Evolutionary conservation across 2,888 invertebrate genomes (phyloP).

Genomic region (Andrena hattorfiana): DNA sequence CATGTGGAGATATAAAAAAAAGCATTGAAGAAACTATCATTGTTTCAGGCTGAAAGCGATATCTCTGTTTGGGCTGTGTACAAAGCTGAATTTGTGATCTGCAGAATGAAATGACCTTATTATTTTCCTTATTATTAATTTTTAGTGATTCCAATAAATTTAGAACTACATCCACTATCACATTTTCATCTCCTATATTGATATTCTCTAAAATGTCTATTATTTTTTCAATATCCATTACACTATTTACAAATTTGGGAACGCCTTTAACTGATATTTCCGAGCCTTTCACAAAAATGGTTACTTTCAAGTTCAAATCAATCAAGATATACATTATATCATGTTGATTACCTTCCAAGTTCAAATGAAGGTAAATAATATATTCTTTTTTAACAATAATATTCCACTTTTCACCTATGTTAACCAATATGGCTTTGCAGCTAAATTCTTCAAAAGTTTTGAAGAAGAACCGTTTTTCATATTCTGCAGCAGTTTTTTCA

Average conservation of each 20-base stretch:
- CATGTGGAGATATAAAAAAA: constrained; percentile 12
- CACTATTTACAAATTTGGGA: no score
- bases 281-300: neutral
- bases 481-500: constrained; percentile 2
- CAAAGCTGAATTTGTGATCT: constrained; percentile 9
- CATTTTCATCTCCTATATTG: no score
- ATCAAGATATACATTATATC: constrained; percentile 8
- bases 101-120: no score
- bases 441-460: constrained; percentile 8
- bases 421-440: neutral
- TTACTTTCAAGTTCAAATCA: constrained; percentile 1
- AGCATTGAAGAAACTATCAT: constrained; percentile 6
- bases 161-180: no score
- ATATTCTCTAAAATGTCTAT: no score
- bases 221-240: no score
- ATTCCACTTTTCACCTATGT: constrained; percentile 3
- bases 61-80: constrained; percentile 3
- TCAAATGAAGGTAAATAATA: constrained; percentile 9
- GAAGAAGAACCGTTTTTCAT: neutral
- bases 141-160: no score
- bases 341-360: neutral
- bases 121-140: no score
- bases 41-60: neutral
- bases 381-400: constrained; percentile 5
- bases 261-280: neutral